A percentile compares a stretch with the other conserved stretches of the same genome.
Evolutionary conservation across 2,797 vertebrate species (phyloP).

Genomic region (Semotilus atromaculatus): DNA sequence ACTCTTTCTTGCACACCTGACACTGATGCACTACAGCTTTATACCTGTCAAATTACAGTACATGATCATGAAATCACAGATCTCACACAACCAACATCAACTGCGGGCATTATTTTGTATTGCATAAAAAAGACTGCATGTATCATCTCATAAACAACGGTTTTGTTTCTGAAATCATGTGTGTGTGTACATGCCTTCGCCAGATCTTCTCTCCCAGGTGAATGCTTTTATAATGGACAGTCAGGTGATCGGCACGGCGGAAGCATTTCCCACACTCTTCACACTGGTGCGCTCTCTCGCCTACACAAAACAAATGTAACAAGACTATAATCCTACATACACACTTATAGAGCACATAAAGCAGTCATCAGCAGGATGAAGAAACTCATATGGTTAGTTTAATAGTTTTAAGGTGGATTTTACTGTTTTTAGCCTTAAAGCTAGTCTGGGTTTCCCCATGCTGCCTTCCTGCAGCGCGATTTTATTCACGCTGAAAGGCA

Average conservation of each 20-base stretch:
- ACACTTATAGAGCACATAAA: neutral
- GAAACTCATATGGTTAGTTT: neutral
- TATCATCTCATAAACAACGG: neutral
- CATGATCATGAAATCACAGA: conserved; percentile 2
- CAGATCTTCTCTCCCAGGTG: conserved; percentile 98
- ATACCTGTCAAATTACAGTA: conserved; percentile 79
- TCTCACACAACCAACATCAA: neutral
- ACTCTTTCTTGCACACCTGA: conserved; percentile 99
- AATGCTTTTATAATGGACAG: conserved; percentile 95
- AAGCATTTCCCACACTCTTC: conserved; percentile 99
- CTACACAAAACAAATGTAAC: conserved; percentile 67
- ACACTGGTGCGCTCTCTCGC: conserved; percentile 97
- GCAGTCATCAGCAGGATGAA: neutral
- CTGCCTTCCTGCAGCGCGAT: too few relatives aligned
- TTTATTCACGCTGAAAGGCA: too few relatives aligned
- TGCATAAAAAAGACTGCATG: neutral
- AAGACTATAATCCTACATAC: neutral
- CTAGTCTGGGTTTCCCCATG: too few relatives aligned
- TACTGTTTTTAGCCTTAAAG: neutral
- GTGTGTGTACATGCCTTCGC: conserved; percentile 82
- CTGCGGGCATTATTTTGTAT: neutral
- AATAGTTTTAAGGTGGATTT: neutral
- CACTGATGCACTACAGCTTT: conserved; percentile 97
- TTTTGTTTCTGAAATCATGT: neutral
- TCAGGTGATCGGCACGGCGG: conserved; percentile 94